A percentile compares a stretch with the other conserved stretches of the same genome.
These are phyloP conservation scores for Ricordea florida DNA, from an alignment of 92 coral and sea anemone species.

Conservation along the genomic window DNA sequence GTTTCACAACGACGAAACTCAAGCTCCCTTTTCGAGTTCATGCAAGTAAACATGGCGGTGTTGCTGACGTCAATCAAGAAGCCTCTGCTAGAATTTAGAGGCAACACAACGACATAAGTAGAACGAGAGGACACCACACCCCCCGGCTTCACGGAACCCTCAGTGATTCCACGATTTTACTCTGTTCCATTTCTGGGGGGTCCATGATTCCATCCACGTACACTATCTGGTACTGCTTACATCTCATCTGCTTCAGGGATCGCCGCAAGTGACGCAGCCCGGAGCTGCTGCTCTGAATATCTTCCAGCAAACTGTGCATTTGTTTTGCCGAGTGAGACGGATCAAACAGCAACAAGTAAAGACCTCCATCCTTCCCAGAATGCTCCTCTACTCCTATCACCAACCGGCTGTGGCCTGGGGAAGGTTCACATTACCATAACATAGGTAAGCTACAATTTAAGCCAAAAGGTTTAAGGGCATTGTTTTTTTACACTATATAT, in stretches of 20 bases:
- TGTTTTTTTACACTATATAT: no score
- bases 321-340: conserved; percentile 92
- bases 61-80: no score
- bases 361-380: conserved; percentile 82
- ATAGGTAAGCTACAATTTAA: no score
- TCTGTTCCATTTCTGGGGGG: conserved; percentile 73
- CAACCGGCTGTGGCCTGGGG: conserved; percentile 97
- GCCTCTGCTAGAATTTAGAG: neutral
- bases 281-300: conserved; percentile 71
- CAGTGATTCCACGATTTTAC: conserved; percentile 60
- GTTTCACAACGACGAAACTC: no score
- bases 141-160: conserved; percentile 55
- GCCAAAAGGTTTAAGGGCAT: no score
- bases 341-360: conserved; percentile 82
- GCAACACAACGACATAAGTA: no score
- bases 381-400: conserved; percentile 94
- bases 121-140: no score
- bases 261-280: conserved; percentile 82
- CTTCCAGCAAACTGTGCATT: conserved; percentile 81
- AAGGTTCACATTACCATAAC: no score
- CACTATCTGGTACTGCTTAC: conserved; percentile 95
- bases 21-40: no score
- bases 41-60: no score
- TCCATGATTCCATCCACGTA: conserved; percentile 91
- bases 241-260: conserved; percentile 87